Conservation (phyloP, 1,140 invertebrate genomes). For the Ruditapes philippinarum region DNA sequence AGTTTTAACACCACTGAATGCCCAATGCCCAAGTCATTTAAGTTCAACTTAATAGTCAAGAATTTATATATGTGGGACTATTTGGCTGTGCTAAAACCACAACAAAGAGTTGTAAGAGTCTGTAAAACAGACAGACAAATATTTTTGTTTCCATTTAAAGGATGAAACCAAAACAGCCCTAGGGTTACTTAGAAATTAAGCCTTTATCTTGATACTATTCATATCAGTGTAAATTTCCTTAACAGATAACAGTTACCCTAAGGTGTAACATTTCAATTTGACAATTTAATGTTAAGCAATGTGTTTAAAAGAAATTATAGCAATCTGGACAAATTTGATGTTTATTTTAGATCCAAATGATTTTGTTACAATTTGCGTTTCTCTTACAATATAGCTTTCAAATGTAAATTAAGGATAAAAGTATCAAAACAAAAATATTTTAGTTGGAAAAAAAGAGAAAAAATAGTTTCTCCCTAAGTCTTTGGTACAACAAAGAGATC, state of each 20-base stretch:
- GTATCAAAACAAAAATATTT: neutral
- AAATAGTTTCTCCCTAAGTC: neutral
- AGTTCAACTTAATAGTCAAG: no score
- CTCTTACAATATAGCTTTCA: no score
- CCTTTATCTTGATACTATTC: neutral
- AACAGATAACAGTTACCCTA: neutral
- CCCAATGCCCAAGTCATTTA: no score
- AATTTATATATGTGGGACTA: no score
- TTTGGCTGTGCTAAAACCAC: no score
- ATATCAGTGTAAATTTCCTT: neutral
- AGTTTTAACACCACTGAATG: no score
- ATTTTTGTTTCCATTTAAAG: neutral
- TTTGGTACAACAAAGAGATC: neutral
- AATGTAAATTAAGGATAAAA: no score
- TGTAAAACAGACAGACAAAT: neutral
- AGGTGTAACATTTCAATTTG: neutral
- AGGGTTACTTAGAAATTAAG: neutral
- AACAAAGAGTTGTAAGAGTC: neutral
- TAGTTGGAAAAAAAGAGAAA: neutral
- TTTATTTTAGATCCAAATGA: constrained; percentile 7
- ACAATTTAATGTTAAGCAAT: constrained; percentile 13
- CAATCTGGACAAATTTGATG: neutral
- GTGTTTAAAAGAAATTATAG: constrained; percentile 25
- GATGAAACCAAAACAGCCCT: neutral
- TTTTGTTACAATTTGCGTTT: no score